Evolutionary conservation across 2,888 invertebrate species (phyloP).

Genomic region (Euspilapteryx auroguttella): DNA sequence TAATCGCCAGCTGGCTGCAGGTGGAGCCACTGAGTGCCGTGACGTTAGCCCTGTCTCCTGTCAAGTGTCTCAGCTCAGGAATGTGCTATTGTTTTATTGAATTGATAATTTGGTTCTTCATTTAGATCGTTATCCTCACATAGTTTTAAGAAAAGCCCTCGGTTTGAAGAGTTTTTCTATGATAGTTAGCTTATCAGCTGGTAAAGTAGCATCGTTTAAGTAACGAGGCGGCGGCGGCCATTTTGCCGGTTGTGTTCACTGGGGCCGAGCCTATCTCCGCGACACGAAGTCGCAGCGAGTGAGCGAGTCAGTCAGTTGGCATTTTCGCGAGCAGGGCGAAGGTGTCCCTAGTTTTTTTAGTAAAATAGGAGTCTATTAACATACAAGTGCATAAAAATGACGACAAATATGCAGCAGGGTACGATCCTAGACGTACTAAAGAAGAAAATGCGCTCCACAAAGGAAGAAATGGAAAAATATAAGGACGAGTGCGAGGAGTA

Average conservation of each 20-base stretch:
- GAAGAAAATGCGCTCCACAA: slow-evolving; percentile 99
- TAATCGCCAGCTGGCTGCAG: too few species aligned
- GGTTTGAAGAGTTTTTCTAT: too few species aligned
- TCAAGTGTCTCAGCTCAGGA: slow-evolving; percentile 19
- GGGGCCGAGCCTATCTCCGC: slow-evolving; percentile 53
- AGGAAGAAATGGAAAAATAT: slow-evolving; percentile 98
- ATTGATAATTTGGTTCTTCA: too few species aligned
- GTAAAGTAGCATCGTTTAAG: slow-evolving; percentile 35
- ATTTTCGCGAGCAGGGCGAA: slow-evolving; percentile 57
- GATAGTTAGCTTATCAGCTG: too few species aligned
- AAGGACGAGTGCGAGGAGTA: slow-evolving; percentile 97
- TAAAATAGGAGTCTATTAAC: slow-evolving; percentile 32
- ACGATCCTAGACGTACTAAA: slow-evolving; percentile 95
- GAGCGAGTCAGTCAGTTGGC: slow-evolving; percentile 48
- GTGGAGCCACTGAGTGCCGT: too few species aligned
- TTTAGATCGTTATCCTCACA: too few species aligned
- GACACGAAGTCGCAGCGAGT: slow-evolving; percentile 45
- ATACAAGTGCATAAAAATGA: slow-evolving; percentile 68
- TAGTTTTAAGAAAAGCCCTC: too few species aligned
- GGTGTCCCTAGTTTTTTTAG: slow-evolving; percentile 51
- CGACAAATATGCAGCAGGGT: slow-evolving; percentile 89
- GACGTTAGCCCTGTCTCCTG: slow-evolving; percentile 39
- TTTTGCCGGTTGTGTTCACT: slow-evolving; percentile 59
- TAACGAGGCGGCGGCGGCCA: slow-evolving; percentile 54
- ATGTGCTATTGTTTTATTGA: too few species aligned